These are phyloP conservation scores for Chydorus sphaericus DNA, from an alignment of 2,888 invertebrate species.

Conservation along the genomic window DNA sequence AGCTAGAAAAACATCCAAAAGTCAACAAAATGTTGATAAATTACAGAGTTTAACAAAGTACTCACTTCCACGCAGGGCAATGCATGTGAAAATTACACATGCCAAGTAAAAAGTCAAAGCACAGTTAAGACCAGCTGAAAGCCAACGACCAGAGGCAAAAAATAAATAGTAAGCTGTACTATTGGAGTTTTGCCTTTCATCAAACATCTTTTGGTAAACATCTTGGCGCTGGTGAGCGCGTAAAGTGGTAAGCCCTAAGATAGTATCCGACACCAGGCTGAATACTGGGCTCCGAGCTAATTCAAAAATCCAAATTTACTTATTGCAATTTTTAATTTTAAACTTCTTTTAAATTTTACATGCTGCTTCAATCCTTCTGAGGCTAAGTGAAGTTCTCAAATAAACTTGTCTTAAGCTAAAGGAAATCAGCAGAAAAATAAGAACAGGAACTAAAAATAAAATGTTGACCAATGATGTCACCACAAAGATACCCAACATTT, in stretches of 20 bases:
- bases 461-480: no score
- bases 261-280: slow-evolving; percentile 72
- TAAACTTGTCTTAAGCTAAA: no score
- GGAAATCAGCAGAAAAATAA: no score
- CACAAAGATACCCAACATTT: no score
- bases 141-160: slow-evolving; percentile 76
- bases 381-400: no score
- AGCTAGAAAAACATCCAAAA: no score
- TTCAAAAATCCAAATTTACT: no score
- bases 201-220: slow-evolving; percentile 59
- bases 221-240: slow-evolving; percentile 72
- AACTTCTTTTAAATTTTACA: no score
- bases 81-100: slow-evolving; percentile 69
- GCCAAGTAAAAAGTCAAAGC: slow-evolving; percentile 74
- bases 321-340: no score
- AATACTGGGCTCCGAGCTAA: slow-evolving; percentile 93
- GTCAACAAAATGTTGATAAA: not conserved
- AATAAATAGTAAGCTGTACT: slow-evolving; percentile 86
- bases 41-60: not conserved
- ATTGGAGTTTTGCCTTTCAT: slow-evolving; percentile 52
- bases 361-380: no score
- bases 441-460: no score
- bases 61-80: slow-evolving; percentile 42
- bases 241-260: slow-evolving; percentile 82
- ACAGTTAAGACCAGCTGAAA: slow-evolving; percentile 83